phyloP scores from a whole-genome alignment of 2,113 vertebrate genomes.

The Nannobrachium achirus region DNA sequence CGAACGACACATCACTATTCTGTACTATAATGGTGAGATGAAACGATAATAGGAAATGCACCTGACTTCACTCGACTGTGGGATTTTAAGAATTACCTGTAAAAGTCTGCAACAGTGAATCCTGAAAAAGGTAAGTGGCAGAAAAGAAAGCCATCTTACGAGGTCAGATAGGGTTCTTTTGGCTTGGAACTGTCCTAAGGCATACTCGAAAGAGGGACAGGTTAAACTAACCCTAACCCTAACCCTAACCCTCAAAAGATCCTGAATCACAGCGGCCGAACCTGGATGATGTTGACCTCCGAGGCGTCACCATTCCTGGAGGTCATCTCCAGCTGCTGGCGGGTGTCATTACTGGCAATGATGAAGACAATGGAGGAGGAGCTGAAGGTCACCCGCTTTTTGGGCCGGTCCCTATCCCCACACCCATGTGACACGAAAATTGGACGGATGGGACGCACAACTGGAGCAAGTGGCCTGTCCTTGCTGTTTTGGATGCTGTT shows the following conservation, averaged over 20 bases:
- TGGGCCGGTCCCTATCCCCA: slow-evolving; percentile 78
- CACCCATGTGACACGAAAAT: slow-evolving; percentile 83
- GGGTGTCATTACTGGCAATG: slow-evolving; percentile 85
- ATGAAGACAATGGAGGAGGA: slow-evolving; percentile 93
- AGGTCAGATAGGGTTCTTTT: slow-evolving; percentile 54
- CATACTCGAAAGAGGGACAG: slow-evolving; percentile 32
- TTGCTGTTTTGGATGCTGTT: slow-evolving; percentile 71
- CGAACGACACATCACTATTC: too few species aligned
- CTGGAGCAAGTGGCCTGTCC: slow-evolving; percentile 73
- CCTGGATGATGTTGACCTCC: slow-evolving; percentile 85
- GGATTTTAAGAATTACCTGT: slow-evolving; percentile 33
- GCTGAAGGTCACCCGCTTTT: slow-evolving; percentile 93
- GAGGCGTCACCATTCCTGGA: slow-evolving; percentile 60
- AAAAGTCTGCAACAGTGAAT: slow-evolving; percentile 15
- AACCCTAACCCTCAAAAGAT: background rate
- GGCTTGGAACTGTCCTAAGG: slow-evolving; percentile 57
- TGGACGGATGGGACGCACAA: slow-evolving; percentile 79
- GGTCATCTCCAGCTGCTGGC: slow-evolving; percentile 75
- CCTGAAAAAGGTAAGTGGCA: slow-evolving; percentile 3
- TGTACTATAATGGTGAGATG: background rate
- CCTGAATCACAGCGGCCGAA: slow-evolving; percentile 81
- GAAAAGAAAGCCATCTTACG: slow-evolving; percentile 24
- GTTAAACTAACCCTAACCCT: background rate
- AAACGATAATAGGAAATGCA: slow-evolving; percentile 26
- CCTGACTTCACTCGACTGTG: background rate